These are phyloP conservation scores for Erpobdella octoculata DNA, from an alignment of 2,888 invertebrate species.

Conservation along the genomic window DNA sequence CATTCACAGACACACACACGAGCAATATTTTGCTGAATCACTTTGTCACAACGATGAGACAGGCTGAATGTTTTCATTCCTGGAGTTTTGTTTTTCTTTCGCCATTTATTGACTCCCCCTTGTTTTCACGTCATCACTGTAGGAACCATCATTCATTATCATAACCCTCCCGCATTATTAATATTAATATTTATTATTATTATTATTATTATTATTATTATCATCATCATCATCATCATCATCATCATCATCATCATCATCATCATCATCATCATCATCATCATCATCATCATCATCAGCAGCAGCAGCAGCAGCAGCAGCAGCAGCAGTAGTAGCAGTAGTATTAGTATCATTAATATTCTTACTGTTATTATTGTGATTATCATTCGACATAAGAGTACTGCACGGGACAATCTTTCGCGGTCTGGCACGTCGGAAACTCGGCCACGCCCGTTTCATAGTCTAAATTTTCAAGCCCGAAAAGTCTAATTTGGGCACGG, in stretches of 20 bases:
- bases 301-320: too few relatives aligned
- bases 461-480: too few relatives aligned
- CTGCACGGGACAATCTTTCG: too few relatives aligned
- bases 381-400: too few relatives aligned
- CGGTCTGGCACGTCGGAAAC: too few relatives aligned
- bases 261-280: background rate
- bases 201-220: background rate
- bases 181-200: background rate
- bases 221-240: background rate
- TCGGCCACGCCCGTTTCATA: too few relatives aligned
- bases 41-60: too few relatives aligned
- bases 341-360: background rate
- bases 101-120: constrained; percentile 86
- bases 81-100: constrained; percentile 86
- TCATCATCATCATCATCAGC: background rate
- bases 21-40: constrained; percentile 94
- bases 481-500: too few relatives aligned
- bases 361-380: background rate
- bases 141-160: constrained; percentile 73
- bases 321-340: too few relatives aligned
- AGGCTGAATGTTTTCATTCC: constrained; percentile 96
- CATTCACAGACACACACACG: constrained; percentile 86
- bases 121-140: background rate
- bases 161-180: background rate
- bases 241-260: background rate